phyloP scores from a whole-genome alignment of 2,888 invertebrate species.

The Incurvaria masculella region DNA sequence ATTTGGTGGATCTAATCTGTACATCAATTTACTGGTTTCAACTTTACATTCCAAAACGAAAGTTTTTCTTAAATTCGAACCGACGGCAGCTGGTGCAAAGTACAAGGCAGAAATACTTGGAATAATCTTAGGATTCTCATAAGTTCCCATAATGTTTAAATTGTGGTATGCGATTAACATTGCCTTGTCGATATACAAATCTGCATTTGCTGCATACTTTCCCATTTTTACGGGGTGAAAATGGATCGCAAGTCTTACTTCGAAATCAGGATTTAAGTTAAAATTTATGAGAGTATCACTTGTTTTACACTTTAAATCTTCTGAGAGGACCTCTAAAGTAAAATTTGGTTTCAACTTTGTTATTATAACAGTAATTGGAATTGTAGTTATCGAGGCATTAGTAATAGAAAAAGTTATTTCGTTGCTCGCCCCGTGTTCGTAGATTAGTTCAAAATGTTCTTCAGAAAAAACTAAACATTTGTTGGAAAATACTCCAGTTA shows the following conservation, averaged over 20 bases:
- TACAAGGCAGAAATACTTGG: constrained; percentile 31
- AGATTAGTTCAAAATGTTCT: constrained; percentile 39
- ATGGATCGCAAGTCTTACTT: constrained; percentile 25
- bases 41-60: constrained; percentile 28
- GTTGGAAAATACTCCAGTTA: constrained; percentile 40
- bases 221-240: constrained; percentile 42
- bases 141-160: constrained; percentile 37
- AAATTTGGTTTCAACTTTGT: constrained; percentile 36
- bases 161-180: constrained; percentile 39
- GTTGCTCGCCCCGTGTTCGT: constrained; percentile 22
- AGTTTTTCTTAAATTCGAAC: constrained; percentile 22
- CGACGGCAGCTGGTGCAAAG: constrained; percentile 36
- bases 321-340: constrained; percentile 26
- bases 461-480: constrained; percentile 39
- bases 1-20: not conserved
- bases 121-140: constrained; percentile 28
- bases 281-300: constrained; percentile 35
- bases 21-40: constrained; percentile 11
- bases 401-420: constrained; percentile 33
- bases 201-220: constrained; percentile 33
- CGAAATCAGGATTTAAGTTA: constrained; percentile 27
- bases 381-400: constrained; percentile 40
- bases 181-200: constrained; percentile 38
- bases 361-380: constrained; percentile 31
- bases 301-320: constrained; percentile 22